Conservation (phyloP, 30 jellyfish, hydroid and myxozoan species). For the Nemopilema nomurai region DNA sequence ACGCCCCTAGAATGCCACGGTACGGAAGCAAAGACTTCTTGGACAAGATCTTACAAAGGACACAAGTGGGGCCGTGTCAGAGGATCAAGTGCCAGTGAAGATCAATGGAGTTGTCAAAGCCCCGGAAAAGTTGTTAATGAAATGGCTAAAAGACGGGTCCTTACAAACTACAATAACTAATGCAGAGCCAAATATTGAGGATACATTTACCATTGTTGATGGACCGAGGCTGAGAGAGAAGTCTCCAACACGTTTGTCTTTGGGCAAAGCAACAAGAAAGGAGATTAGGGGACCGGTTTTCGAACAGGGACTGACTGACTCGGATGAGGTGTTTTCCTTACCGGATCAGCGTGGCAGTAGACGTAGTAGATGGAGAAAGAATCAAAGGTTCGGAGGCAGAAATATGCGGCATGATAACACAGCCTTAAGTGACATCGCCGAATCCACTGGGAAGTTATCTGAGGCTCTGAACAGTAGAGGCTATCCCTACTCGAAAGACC, state of each 20-base stretch:
- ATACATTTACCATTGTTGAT: neutral
- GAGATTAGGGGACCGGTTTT: neutral
- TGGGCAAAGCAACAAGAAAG: neutral
- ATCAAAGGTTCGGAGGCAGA: neutral
- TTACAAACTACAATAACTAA: constrained; percentile 13
- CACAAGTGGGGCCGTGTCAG: neutral
- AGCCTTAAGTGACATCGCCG: constrained; percentile 3
- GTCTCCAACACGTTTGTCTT: neutral
- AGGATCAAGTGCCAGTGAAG: constrained; percentile 48
- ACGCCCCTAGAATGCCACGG: constrained; percentile 15
- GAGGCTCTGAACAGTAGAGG: constrained; percentile 41
- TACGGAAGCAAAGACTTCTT: constrained; percentile 12
- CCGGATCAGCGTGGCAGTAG: neutral
- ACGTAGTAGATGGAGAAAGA: neutral
- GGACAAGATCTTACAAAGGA: constrained; percentile 12
- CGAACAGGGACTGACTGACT: neutral
- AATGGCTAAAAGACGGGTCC: constrained; percentile 51
- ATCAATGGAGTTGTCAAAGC: constrained; percentile 56
- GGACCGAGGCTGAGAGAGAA: neutral
- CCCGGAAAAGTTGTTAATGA: constrained; percentile 57
- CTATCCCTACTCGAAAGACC: constrained; percentile 49
- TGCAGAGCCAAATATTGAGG: constrained; percentile 8
- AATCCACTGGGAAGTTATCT: neutral
- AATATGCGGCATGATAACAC: neutral
- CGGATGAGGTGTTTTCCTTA: neutral